Percentiles rank a stretch among this genome's conserved stretches.
Evolutionary conservation across 2,113 vertebrate species (phyloP).

Genomic region (Synchiropus splendidus): DNA sequence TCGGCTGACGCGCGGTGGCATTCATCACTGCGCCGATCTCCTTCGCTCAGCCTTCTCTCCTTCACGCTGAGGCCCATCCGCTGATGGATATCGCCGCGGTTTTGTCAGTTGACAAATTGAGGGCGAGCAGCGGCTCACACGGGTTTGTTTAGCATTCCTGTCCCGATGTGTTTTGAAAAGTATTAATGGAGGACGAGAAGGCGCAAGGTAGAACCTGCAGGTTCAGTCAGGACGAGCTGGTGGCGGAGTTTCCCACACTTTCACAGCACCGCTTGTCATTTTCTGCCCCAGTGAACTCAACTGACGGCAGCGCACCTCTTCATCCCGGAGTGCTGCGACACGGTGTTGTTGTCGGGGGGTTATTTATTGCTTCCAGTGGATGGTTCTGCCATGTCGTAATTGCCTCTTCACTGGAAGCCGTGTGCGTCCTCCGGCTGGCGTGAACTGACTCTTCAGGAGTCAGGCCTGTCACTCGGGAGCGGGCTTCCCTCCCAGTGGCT

Average conservation of each 20-base stretch:
- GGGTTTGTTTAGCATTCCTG: constrained; percentile 64
- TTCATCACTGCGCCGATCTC: too few species aligned
- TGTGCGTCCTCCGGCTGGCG: background rate
- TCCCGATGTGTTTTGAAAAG: constrained; percentile 47
- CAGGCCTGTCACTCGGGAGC: too few species aligned
- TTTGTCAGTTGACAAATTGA: constrained; percentile 51
- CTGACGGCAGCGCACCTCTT: too few species aligned
- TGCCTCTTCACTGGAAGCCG: too few species aligned
- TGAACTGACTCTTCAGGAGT: background rate
- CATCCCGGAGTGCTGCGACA: too few species aligned
- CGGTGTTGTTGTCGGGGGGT: too few species aligned
- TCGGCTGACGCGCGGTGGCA: too few species aligned
- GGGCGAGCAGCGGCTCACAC: constrained; percentile 20
- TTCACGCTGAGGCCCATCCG: background rate
- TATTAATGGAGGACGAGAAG: constrained; percentile 49
- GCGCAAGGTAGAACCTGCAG: constrained; percentile 44
- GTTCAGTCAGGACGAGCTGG: constrained; percentile 38
- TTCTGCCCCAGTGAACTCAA: constrained; percentile 25
- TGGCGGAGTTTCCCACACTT: constrained; percentile 9
- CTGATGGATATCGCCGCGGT: constrained; percentile 47
- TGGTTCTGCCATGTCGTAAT: too few species aligned
- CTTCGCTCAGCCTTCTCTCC: too few species aligned
- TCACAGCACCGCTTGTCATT: background rate
- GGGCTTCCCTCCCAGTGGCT: constrained; percentile 50
- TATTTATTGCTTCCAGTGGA: too few species aligned